Evolutionary conservation across 2,888 invertebrate species (phyloP).

Genomic region (Sinhomidia bicolor): DNA sequence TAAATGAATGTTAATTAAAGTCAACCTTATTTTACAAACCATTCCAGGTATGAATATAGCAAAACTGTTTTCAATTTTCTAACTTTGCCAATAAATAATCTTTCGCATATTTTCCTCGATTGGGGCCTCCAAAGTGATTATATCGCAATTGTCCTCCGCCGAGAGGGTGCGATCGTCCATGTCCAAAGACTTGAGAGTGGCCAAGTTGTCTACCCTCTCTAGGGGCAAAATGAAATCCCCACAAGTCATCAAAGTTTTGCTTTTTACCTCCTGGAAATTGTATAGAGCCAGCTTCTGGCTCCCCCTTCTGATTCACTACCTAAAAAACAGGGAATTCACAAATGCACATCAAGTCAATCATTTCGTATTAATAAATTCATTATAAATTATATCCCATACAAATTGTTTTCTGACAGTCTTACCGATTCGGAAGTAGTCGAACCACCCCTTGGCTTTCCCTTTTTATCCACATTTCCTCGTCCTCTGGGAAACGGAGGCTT

Average conservation of each 20-base stretch:
- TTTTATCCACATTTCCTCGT: slow-evolving; percentile 40
- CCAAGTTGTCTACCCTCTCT: slow-evolving; percentile 82
- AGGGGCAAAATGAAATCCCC: slow-evolving; percentile 93
- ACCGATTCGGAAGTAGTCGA: slow-evolving; percentile 64
- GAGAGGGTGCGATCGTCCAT: slow-evolving; percentile 77
- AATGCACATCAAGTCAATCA: slow-evolving; percentile 39
- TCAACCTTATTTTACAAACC: neutral
- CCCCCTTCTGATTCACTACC: slow-evolving; percentile 85
- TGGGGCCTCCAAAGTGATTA: slow-evolving; percentile 62
- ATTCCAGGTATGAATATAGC: neutral
- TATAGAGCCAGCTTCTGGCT: slow-evolving; percentile 88
- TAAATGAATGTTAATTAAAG: neutral
- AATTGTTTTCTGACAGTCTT: no score
- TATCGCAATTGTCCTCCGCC: slow-evolving; percentile 77
- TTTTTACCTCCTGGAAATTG: slow-evolving; percentile 93
- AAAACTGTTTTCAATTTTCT: slow-evolving; percentile 81
- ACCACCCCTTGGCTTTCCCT: slow-evolving; percentile 45
- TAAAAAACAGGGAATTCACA: no score
- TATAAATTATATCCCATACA: neutral
- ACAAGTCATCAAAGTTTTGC: slow-evolving; percentile 95
- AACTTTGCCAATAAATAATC: slow-evolving; percentile 95
- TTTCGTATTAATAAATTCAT: no score
- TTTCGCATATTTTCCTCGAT: slow-evolving; percentile 86
- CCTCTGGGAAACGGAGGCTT: slow-evolving; percentile 34
- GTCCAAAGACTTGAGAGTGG: slow-evolving; percentile 36